Evolutionary conservation across 2,888 invertebrate genomes (phyloP), one percentile per base, ranked within the genome.

Genomic region (Hemistola chrysoprasaria): DNA sequence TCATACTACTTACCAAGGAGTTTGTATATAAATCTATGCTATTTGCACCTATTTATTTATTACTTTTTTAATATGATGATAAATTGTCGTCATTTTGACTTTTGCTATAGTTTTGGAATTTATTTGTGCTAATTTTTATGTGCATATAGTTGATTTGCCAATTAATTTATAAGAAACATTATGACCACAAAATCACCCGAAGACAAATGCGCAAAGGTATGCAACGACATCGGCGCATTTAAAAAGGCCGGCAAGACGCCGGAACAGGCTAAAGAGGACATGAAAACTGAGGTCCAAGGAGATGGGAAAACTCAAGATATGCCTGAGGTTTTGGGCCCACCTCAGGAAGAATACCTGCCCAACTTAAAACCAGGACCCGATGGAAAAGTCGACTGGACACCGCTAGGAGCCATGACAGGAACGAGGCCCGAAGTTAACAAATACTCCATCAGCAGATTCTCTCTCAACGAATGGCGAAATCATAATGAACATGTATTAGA

Each of bases 351-450:
- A 39, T 59, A 80, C 47, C 62, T 85, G 0, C 74, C 80, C 0
- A 64, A 67, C 23, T 55, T 87, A 9, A 81, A 68, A 51, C 94
- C 94, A 5, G 94, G 93, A 84, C 92, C 92, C 1, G 93, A 94
- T 1, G 95, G 95, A 1, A 91, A 92, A 52, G 91, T 93, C 0
- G 93, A 94, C 68, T 95, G 93, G 92, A 92, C 93, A 22, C 93
- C 94, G 0, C 78, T 93, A 39, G 91, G 90, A 0, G 91, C 89
- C 0, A 83, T 94, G 62, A 95, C 95, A 0, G 95, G 95, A 1
- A 92, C 94, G 0, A 87, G 95, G 48, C 95, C 95, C 0, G 90
- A 91, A 0, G 94, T 94, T 6, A 94, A 94, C 76, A 93, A 93
- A 59, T 95, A 95, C 65, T 93, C 95, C 0, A 85, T 95, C 28